Evolutionary conservation across 2,797 vertebrate species (phyloP).

Genomic region (Crossoptilon crossoptilon): DNA sequence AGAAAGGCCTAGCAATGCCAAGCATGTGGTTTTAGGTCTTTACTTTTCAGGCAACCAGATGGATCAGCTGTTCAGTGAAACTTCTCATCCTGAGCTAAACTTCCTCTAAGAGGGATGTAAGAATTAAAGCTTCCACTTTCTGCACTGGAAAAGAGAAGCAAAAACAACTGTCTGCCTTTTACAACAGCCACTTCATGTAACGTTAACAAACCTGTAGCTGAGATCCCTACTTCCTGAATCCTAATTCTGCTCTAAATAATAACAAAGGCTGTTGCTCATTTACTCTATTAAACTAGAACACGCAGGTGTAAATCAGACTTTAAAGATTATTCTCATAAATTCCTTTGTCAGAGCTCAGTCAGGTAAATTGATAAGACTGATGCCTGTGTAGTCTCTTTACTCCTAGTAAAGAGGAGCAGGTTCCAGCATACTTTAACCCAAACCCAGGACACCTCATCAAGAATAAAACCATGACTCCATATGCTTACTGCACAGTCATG

Average conservation of each 20-base stretch:
- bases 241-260: background rate
- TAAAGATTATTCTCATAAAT: background rate
- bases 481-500: background rate
- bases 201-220: background rate
- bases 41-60: fast-evolving
- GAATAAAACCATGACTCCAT: background rate
- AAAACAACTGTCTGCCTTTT: background rate
- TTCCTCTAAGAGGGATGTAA: background rate
- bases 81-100: background rate
- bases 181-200: background rate
- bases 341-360: background rate
- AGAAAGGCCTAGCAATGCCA: background rate
- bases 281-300: background rate
- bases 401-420: background rate
- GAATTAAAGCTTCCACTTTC: background rate
- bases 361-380: background rate
- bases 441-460: background rate
- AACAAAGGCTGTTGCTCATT: background rate
- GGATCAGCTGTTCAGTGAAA: background rate
- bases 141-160: background rate
- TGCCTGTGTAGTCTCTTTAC: background rate
- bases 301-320: background rate
- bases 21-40: background rate
- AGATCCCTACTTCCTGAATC: background rate
- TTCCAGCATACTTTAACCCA: background rate